Evolutionary conservation across 2,113 vertebrate species (phyloP), one percentile per base, ranked within the genome.

Genomic region (Centrocercus urophasianus): DNA sequence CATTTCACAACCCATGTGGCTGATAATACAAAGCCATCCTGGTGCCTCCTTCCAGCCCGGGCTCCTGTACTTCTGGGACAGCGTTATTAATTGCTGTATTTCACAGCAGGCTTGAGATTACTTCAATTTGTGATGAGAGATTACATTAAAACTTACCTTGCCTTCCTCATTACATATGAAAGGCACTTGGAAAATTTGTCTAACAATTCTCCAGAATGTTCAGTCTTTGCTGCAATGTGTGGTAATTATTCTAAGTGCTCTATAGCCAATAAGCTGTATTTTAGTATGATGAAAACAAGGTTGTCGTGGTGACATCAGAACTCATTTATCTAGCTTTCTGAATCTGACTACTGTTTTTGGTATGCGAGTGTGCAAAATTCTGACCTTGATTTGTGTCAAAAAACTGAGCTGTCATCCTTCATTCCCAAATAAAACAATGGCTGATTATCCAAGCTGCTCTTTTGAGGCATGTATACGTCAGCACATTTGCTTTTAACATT

Each of bases 391-490:
- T 71, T 60, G 11, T 20, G 24, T 82, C 42, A 63, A 73, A 32
- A 77, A 77, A 43, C 57, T 43, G 56, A 87, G 54, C 28, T 90
- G 38, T 21, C 3, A 6, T 25, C 57, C 50, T 40, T 76, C 11
- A n/a, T 66, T 86, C n/a, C 36, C 36, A n/a, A 56, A 56, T 19
- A 43, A 19, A 75, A 69, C 19, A 16, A 34, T 27, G 43, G 40
- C 14, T 59, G 47, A 28, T 43, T 78, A 3, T 34, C 12, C 34
- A 18, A n/a, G 38, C 16, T 67, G 42, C 38, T 32, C 66, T 89
- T 91, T 52, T 82, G 63, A 69, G 74, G 5, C 59, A 3, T 0
- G 6, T 1, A 0, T 25, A 4, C 19, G 3, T 43, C 0, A 0
- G 30, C 32, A 6, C 40, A 30, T 84, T 76, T 93, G 36, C 6